These are phyloP conservation scores for Jordanella pulchra DNA, from an alignment of 2,797 vertebrate species.

Conservation along the genomic window DNA sequence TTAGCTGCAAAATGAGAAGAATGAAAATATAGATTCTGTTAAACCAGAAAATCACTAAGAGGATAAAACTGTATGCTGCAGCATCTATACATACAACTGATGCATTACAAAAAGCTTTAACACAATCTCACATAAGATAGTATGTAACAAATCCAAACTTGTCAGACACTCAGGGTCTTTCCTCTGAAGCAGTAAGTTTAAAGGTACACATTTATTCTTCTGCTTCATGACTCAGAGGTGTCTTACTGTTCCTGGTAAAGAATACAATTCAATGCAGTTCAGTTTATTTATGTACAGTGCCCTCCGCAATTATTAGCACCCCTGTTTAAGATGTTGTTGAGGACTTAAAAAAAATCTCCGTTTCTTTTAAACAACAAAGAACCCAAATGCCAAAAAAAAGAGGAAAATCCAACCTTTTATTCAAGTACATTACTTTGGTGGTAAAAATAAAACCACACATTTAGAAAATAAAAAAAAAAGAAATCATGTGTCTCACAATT, in stretches of 20 bases:
- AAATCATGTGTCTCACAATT: too few relatives aligned
- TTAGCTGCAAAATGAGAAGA: conserved; percentile 26
- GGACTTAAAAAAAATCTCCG: too few relatives aligned
- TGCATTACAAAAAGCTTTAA: not conserved
- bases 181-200: conserved; percentile 23
- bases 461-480: too few relatives aligned
- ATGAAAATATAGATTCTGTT: conserved; percentile 16
- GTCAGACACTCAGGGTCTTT: conserved; percentile 55
- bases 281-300: too few relatives aligned
- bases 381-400: too few relatives aligned
- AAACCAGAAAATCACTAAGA: conserved; percentile 11
- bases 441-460: too few relatives aligned
- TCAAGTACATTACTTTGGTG: too few relatives aligned
- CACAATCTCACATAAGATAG: conserved; percentile 45
- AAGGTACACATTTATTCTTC: not conserved
- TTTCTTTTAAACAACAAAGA: too few relatives aligned
- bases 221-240: not conserved
- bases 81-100: conserved; percentile 22
- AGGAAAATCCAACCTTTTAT: too few relatives aligned
- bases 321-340: too few relatives aligned
- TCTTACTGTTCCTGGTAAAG: not conserved
- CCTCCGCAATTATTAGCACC: too few relatives aligned
- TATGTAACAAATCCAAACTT: not conserved
- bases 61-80: conserved; percentile 4
- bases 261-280: too few relatives aligned